Evolutionary conservation across 2,888 invertebrate genomes (phyloP).

Genomic region (Heteromurus nitidus): DNA sequence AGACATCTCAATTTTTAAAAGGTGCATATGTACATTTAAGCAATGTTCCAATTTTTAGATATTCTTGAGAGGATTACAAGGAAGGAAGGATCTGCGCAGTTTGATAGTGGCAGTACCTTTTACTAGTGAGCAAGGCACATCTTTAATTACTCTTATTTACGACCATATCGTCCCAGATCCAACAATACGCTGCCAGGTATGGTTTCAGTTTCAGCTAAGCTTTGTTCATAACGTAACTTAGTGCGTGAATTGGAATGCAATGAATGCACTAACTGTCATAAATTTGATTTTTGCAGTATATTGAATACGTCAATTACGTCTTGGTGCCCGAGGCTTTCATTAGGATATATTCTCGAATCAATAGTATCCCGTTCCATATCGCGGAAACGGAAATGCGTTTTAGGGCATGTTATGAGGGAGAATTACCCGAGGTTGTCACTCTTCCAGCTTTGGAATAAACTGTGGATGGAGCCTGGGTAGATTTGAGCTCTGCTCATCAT

Average conservation of each 20-base stretch:
- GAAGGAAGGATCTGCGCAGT: constrained; percentile 38
- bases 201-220: no score
- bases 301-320: constrained; percentile 65
- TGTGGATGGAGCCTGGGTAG: background rate
- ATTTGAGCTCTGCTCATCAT: background rate
- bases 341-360: constrained; percentile 65
- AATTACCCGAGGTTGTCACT: background rate
- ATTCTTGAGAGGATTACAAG: constrained; percentile 42
- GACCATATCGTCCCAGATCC: constrained; percentile 61
- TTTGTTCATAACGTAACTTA: no score
- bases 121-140: constrained; percentile 43
- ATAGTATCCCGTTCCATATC: constrained; percentile 51
- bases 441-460: constrained; percentile 17
- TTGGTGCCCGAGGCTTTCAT: constrained; percentile 69
- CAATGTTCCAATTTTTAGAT: constrained; percentile 31
- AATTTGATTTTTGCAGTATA: constrained; percentile 54
- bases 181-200: constrained; percentile 40
- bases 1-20: no score
- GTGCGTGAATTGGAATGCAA: no score
- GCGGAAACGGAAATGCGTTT: constrained; percentile 69
- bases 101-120: constrained; percentile 63
- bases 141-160: constrained; percentile 45
- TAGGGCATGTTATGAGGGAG: constrained; percentile 54
- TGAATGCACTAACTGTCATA: background rate
- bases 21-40: background rate